phyloP scores from a whole-genome alignment of 2,113 vertebrate genomes.

The Macroglossus sobrinus region DNA sequence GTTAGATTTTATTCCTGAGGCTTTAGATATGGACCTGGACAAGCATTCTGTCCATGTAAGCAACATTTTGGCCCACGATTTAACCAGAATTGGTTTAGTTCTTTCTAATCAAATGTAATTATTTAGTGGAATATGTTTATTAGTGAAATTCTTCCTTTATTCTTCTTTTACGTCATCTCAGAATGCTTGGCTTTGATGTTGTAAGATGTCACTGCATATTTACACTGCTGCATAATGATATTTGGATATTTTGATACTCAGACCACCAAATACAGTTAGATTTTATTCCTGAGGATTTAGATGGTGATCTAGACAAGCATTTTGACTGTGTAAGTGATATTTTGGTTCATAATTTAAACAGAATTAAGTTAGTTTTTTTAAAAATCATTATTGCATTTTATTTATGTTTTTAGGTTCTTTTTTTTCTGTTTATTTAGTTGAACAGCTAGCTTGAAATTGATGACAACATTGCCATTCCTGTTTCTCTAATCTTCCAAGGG shows the following conservation, averaged over 20 bases:
- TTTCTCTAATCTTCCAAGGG: not conserved
- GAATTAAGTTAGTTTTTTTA: not conserved
- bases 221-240: constrained; percentile 21
- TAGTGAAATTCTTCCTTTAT: constrained; percentile 20
- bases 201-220: not conserved
- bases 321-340: not conserved
- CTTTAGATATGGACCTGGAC: constrained; percentile 44
- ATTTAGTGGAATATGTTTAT: not conserved
- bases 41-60: constrained; percentile 7
- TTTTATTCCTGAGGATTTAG: constrained; percentile 58
- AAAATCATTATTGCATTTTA: too few relatives aligned
- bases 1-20: constrained; percentile 43
- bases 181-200: constrained; percentile 41
- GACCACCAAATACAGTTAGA: constrained; percentile 47
- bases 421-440: not conserved
- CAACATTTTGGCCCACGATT: not conserved
- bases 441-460: not conserved
- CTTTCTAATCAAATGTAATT: not conserved
- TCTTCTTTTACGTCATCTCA: not conserved
- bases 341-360: not conserved
- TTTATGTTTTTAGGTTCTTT: too few relatives aligned
- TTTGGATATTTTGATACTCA: constrained; percentile 10
- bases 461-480: not conserved
- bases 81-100: not conserved
- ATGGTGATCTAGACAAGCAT: not conserved